phyloP scores from a whole-genome alignment of 2,113 vertebrate species.

The Seriola rivoliana region DNA sequence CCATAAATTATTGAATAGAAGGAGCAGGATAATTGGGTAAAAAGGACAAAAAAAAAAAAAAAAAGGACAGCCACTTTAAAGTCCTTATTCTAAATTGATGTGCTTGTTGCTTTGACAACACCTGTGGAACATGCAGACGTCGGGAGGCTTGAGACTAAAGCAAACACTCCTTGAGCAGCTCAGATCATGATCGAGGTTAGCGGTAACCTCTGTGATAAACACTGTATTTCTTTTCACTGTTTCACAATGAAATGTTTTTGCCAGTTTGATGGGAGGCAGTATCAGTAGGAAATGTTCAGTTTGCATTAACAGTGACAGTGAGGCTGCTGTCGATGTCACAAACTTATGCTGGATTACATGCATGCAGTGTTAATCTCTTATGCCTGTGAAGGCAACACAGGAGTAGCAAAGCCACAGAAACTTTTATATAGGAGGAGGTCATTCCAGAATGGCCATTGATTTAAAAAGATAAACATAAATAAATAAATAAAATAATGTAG shows the following conservation, averaged over 20 bases:
- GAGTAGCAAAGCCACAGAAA: background rate
- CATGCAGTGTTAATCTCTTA: background rate
- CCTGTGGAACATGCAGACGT: background rate
- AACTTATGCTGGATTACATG: background rate
- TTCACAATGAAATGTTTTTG: conserved; percentile 9
- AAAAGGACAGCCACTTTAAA: no score
- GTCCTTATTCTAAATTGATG: background rate
- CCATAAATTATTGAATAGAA: background rate
- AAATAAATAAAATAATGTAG: no score
- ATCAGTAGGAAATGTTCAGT: background rate
- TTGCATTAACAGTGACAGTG: background rate
- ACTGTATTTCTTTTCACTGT: background rate
- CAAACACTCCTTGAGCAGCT: background rate
- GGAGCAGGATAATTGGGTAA: background rate
- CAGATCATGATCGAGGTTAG: background rate
- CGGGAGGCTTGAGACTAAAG: background rate
- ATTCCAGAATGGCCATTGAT: background rate
- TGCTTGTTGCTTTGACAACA: background rate
- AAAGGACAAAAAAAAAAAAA: background rate
- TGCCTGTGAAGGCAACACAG: background rate
- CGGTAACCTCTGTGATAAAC: background rate
- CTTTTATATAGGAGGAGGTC: background rate
- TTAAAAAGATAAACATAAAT: no score
- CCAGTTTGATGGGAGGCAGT: no score
- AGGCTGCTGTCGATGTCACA: background rate